Evolutionary conservation across 2,797 vertebrate species (phyloP), one percentile per base, ranked within the genome.

Genomic region (Bucorvus abyssinicus): DNA sequence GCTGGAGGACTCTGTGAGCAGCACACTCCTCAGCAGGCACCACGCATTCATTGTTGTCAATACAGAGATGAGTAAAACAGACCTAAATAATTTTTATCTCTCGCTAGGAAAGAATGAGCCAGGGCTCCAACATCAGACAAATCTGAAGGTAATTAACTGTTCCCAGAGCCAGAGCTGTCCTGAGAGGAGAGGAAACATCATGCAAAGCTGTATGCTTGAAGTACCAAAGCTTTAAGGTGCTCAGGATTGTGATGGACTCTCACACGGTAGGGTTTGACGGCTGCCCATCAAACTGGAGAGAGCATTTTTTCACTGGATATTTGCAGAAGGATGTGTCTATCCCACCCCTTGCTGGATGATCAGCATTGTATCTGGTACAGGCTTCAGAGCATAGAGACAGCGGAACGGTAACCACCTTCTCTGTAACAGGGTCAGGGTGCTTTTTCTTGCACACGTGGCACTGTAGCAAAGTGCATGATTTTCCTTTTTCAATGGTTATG

Each of bases 341-440:
- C 47, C 44, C 30, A 7, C 49, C 7, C 0, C 0, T 1, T 29
- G 18, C 24, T 47, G 61, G 27, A 29, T 0, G 2, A 15, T 61
- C n/a, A 3, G 24, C 17, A 32, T 30, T 52, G 1, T 14, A 27
- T 56, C 60, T 59, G 77, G 44, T 47, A 34, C 45, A 68, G 59
- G 59, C 68, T 89, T 44, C 38, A 23, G 68, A 80, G 73, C 40
- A 7, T 9, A 8, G 7, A 34, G 32, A 13, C n/a, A 30, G 13
- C 71, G 38, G 38, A 40, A 40, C 38, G 38, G 38, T 40, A 40
- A 40, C 38, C 38, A 40, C 38, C 38, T 40, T 49, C 42, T 38
- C 6, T 14, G 12, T 10, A 30, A 45, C 45, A 42, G 24, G 20
- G 8, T 42, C 42, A 17, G 42, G 36, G 17, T 52, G 61, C 80